Evolutionary conservation across 2,888 invertebrate species (phyloP), one percentile per base, ranked within the genome.

Genomic region (Matsumyia berberina): DNA sequence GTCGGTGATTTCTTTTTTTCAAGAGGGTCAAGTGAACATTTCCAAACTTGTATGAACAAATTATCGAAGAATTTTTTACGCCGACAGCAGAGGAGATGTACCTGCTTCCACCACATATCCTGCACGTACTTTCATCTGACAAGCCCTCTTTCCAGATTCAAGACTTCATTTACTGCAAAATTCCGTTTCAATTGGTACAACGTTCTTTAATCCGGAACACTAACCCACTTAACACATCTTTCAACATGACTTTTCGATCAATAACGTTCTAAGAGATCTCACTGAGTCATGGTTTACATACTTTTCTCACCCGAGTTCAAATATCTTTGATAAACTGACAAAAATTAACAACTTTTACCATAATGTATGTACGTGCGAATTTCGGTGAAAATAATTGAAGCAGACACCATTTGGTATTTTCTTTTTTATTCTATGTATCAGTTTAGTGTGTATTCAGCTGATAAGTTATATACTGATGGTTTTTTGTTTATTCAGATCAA

Each of bases 251-350:
- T 11, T 5, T 35, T 15, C 9, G 11, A 35, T 55, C 5, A 9
- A 17, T 35, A 55, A 15, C 0, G 2, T 6, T 51, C n/a, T 35
- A 51, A 53, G 15, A 31, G 29, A 12, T 12, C 3, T 51, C 9
- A 51, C 55, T 57, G 55, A 57, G 19, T 57, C 33, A 51, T n/a
- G 6, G 9, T 29, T 15, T 44, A 33, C 35, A 37, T 37, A 24
- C 24, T 24, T 24, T 4, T 3, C 17, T 57, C 11, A 8, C 49
- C 5, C 11, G 11, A 11, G 24, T 19, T 46, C 19, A 19, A 49
- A 44, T 17, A 17, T 44, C 9, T 49, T 49, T 9, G 6, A 31
- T 8, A 53, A 31, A 6, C 8, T 33, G 12, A 31, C 31, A 12
- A 17, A n/a, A 55, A 35, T 55, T 35, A 35, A 9, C 15, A 55